Evolutionary conservation across 2,113 vertebrate species (phyloP).

Genomic region (Alosa alosa): DNA sequence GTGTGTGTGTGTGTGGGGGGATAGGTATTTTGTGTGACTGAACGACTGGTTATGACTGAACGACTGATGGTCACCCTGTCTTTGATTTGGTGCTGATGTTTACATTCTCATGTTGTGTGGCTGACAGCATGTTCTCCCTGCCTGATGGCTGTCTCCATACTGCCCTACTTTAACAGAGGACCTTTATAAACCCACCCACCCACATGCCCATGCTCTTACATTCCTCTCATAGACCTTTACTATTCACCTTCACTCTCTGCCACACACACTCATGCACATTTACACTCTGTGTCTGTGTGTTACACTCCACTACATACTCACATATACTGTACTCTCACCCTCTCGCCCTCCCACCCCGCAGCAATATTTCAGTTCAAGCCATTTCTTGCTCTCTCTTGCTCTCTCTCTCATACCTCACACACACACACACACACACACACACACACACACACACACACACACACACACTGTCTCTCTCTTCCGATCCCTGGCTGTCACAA

Average conservation of each 20-base stretch:
- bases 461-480: conserved; percentile 25
- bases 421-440: too few species aligned
- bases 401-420: too few species aligned
- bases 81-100: conserved; percentile 54
- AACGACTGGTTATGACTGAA: neutral
- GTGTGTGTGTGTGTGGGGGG: conserved; percentile 17
- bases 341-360: conserved; percentile 50
- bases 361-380: conserved; percentile 69
- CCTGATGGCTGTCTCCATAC: conserved; percentile 70
- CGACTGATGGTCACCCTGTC: neutral
- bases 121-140: conserved; percentile 33
- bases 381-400: conserved; percentile 68
- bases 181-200: conserved; percentile 52
- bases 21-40: neutral
- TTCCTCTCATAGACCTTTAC: neutral
- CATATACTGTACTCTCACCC: neutral
- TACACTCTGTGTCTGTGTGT: too few species aligned
- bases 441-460: too few species aligned
- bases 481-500: conserved; percentile 73
- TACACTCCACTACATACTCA: neutral
- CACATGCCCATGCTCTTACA: neutral
- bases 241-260: neutral
- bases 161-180: conserved; percentile 65
- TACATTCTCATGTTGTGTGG: conserved; percentile 43
- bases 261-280: neutral